Conservation (phyloP, 2,888 invertebrate species). For the Cactoblastis cactorum region DNA sequence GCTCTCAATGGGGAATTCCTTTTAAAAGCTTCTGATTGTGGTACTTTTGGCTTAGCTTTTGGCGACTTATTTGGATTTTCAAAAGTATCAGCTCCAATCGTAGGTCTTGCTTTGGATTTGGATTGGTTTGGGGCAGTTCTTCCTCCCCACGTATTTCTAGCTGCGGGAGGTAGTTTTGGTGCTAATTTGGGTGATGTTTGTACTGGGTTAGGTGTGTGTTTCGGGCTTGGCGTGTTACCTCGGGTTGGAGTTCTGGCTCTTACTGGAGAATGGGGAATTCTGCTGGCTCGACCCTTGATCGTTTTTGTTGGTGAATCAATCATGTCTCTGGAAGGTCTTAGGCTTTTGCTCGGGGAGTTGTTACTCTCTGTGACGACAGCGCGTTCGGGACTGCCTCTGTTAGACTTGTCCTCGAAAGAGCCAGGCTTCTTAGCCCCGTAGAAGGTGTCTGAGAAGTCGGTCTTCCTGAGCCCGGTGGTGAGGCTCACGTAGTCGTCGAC, state of each 20-base stretch:
- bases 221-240: constrained; percentile 69
- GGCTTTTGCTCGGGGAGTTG: constrained; percentile 66
- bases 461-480: constrained; percentile 85
- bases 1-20: constrained; percentile 73
- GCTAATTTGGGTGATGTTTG: constrained; percentile 68
- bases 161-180: constrained; percentile 61
- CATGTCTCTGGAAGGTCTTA: constrained; percentile 55
- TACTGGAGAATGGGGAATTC: constrained; percentile 71
- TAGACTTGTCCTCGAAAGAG: constrained; percentile 60
- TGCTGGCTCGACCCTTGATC: constrained; percentile 59
- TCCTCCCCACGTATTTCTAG: constrained; percentile 88
- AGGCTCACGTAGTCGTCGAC: constrained; percentile 82
- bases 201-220: constrained; percentile 50
- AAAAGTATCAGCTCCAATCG: constrained; percentile 65
- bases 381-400: constrained; percentile 67
- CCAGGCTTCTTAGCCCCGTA: constrained; percentile 75
- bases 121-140: constrained; percentile 69
- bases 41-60: constrained; percentile 55
- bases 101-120: constrained; percentile 60
- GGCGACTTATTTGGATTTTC: constrained; percentile 82
- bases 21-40: constrained; percentile 66
- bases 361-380: constrained; percentile 56
- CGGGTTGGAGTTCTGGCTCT: constrained; percentile 54
- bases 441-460: constrained; percentile 82
- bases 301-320: constrained; percentile 61